These are phyloP conservation scores for Aphidoletes aphidimyza DNA, from an alignment of 2,888 invertebrate species.

Conservation along the genomic window DNA sequence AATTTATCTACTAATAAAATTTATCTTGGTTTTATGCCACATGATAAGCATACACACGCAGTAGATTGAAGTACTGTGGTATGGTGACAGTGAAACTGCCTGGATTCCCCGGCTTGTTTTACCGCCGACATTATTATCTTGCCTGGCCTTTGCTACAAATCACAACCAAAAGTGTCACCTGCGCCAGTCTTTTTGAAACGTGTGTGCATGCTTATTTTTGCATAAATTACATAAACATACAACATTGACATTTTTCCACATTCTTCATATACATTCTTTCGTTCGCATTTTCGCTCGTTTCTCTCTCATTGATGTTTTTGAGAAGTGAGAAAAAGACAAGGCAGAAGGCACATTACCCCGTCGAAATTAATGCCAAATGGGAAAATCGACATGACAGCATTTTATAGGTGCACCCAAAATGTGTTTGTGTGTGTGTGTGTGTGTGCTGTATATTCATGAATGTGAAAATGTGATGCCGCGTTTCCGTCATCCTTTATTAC, in stretches of 20 bases:
- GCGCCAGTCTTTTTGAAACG: background rate
- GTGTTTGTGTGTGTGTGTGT: too few species aligned
- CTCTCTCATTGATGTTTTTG: background rate
- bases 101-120: too few species aligned
- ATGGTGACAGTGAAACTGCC: too few species aligned
- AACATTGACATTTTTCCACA: background rate
- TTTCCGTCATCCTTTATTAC: conserved; percentile 13
- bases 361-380: background rate
- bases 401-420: conserved; percentile 37
- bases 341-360: background rate
- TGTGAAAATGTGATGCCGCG: background rate
- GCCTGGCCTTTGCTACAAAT: background rate
- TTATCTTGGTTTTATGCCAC: background rate
- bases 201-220: conserved; percentile 3
- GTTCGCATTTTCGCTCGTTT: background rate
- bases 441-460: conserved; percentile 12
- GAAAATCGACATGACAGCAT: conserved; percentile 39
- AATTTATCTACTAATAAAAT: conserved; percentile 35
- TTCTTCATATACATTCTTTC: background rate
- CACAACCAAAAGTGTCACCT: background rate
- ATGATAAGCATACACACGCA: background rate
- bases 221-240: conserved; percentile 41
- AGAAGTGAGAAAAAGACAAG: background rate
- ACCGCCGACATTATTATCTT: background rate
- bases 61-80: too few species aligned